These are phyloP conservation scores for Drosophila paulistorum DNA, from an alignment of 1,140 invertebrate species.

Conservation along the genomic window DNA sequence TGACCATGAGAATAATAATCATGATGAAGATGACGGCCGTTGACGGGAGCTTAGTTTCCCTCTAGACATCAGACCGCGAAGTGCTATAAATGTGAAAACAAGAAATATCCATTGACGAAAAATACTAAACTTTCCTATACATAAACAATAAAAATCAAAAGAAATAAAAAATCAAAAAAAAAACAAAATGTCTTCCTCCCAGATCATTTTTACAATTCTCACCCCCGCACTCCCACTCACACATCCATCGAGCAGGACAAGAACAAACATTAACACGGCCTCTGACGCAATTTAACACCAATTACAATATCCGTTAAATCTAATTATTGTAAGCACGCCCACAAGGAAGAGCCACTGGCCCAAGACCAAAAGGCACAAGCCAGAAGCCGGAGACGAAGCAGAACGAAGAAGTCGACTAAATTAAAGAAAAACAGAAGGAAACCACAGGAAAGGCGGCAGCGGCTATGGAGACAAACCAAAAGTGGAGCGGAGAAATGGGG, in stretches of 20 bases:
- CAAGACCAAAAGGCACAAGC: conserved; percentile 12
- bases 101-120: conserved; percentile 6
- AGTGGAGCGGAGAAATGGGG: conserved; percentile 35
- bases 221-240: conserved; percentile 18
- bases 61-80: conserved; percentile 37
- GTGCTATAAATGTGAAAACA: conserved; percentile 38
- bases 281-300: conserved; percentile 82
- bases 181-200: conserved; percentile 7
- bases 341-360: conserved; percentile 70
- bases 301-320: conserved; percentile 83
- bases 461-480: conserved; percentile 25
- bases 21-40: background rate
- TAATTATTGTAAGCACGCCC: conserved; percentile 78
- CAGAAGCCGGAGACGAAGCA: background rate
- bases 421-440: conserved; percentile 68
- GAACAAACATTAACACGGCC: conserved; percentile 72
- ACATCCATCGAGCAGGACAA: conserved; percentile 24
- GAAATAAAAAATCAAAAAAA: too few relatives aligned
- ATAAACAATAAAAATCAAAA: conserved; percentile 25
- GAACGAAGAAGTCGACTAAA: conserved; percentile 52
- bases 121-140: background rate
- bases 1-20: background rate
- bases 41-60: conserved; percentile 43
- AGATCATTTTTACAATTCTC: background rate
- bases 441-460: conserved; percentile 27